A percentile compares a stretch with the other conserved stretches of the same genome.
Conservation (phyloP, 2,113 vertebrate species). For the Tinamus guttatus region DNA sequence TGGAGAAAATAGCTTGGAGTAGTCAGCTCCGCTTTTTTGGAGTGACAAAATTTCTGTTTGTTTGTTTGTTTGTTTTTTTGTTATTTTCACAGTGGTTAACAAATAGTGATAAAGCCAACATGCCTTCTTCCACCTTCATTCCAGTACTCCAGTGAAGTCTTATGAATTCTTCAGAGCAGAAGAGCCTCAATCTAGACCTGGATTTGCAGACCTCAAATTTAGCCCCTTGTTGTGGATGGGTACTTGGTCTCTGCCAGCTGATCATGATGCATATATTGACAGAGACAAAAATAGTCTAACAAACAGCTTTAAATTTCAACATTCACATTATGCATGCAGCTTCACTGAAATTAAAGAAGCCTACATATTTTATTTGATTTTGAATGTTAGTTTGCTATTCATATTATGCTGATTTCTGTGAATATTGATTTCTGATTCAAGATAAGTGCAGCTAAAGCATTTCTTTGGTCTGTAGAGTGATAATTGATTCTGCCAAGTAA, state of each 20-base stretch:
- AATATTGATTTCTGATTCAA: neutral
- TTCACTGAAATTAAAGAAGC: neutral
- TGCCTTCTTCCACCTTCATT: neutral
- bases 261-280: neutral
- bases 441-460: neutral
- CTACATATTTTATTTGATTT: neutral
- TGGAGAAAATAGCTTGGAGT: neutral
- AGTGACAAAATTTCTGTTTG: neutral
- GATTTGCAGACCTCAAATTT: neutral
- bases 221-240: neutral
- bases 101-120: neutral
- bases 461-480: neutral
- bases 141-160: neutral
- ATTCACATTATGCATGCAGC: neutral
- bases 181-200: neutral
- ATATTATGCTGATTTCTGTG: neutral
- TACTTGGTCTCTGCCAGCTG: neutral
- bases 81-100: neutral
- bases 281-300: neutral
- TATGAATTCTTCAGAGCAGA: neutral
- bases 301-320: neutral
- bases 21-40: neutral
- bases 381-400: neutral
- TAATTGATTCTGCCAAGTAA: neutral
- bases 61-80: neutral